Base-by-base conservation (phyloP, 2,797 vertebrate genomes). In the Lacerta bilineata region DNA sequence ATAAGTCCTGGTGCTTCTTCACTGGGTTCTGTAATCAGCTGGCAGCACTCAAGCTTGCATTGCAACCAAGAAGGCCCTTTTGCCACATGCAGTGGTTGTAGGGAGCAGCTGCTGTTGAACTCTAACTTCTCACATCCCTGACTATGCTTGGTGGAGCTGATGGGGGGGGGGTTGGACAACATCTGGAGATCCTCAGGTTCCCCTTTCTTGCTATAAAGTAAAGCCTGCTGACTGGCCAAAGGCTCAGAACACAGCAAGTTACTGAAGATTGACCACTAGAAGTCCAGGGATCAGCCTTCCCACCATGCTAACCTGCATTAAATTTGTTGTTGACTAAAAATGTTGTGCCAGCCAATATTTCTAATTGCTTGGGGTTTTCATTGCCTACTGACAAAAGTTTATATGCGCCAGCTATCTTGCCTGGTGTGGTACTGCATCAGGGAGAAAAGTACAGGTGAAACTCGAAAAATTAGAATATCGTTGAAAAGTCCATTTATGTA, bases 361-460 rank as follows among this genome's bases (percentile, higher is more conserved):
- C 0, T 13, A 15, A 39, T 4, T 20, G 13, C 2, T 43, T 18
- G 75, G 39, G 9, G 33, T 64, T 59, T 68, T 36, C 20, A 29
- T 4, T 39, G 78, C 41, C 55, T 84, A 43, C 33, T 77, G 33
- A 85, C 78, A 79, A 83, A 83, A 83, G 33, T 68, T 81, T 85
- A 72, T 55, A 78, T 15, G 29, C 64, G 29, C 75, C 50, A 71
- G 43, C 43, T 66, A 50, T 64, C 25, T 71, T 59, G 69, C 75
- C 55, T 55, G 59, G 46, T 59, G 76, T 75, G 59, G 55, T 75
- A 6, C 5, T 9, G 1, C 39, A 36, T 71, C 13, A 64, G 71
- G 76, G 50, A 20, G 75, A 84, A 92, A 89, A 74, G 29, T 33
- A 33, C 33, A 33, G 33, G 33, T 33, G 33, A 33, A 33, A 33